These are phyloP conservation scores for Drosophila infuscata DNA, from an alignment of 2,888 invertebrate genomes.

Conservation along the genomic window DNA sequence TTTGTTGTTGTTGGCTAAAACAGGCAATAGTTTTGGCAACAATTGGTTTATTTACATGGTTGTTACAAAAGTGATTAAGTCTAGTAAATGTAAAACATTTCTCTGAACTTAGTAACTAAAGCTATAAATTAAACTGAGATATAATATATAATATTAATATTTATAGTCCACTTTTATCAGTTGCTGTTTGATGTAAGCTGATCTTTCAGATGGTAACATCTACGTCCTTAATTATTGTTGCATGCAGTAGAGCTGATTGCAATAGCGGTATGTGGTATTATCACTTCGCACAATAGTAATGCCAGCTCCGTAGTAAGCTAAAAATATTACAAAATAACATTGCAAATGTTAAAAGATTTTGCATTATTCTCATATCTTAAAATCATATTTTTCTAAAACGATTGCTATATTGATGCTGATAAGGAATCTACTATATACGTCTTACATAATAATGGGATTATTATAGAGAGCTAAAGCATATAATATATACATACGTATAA, in stretches of 20 bases:
- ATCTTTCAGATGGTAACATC: constrained; percentile 4
- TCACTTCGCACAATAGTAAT: constrained; percentile 92
- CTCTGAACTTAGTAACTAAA: constrained; percentile 44
- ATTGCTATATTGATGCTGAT: background rate
- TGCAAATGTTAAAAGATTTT: background rate
- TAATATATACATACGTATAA: constrained; percentile 87
- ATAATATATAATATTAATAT: background rate
- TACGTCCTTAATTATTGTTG: constrained; percentile 38
- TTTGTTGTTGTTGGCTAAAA: constrained; percentile 17
- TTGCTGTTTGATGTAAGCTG: constrained; percentile 64
- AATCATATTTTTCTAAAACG: background rate
- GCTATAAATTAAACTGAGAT: constrained; percentile 25
- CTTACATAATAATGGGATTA: background rate
- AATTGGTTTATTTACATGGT: constrained; percentile 54
- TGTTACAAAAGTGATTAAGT: constrained; percentile 21
- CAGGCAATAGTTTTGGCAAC: constrained; percentile 50
- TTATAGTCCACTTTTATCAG: constrained; percentile 57
- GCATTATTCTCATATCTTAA: background rate
- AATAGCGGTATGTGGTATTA: constrained; percentile 92
- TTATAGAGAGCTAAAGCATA: no score
- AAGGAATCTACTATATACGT: background rate
- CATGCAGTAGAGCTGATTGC: constrained; percentile 57
- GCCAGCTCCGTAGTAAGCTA: constrained; percentile 94
- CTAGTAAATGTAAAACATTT: constrained; percentile 24
- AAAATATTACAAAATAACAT: background rate